These are phyloP conservation scores for Ascidia mentula DNA, from an alignment of 23 tunicate genomes.

Conservation along the genomic window DNA sequence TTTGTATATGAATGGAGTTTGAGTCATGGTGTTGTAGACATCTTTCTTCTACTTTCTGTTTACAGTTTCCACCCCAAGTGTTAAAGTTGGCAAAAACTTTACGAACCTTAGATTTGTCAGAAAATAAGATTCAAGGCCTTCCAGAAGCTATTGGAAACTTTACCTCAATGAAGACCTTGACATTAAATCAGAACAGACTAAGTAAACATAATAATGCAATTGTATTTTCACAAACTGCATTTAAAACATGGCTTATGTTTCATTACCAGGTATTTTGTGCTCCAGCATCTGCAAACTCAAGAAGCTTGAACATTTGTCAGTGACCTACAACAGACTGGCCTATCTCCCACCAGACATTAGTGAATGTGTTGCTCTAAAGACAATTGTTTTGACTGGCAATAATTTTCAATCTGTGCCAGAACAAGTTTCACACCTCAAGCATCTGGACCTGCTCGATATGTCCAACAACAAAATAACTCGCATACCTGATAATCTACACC, in stretches of 20 bases:
- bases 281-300: slow-evolving; percentile 46
- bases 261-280: slow-evolving; percentile 32
- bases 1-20: too few species aligned
- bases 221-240: background rate
- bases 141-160: slow-evolving; percentile 78
- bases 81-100: slow-evolving; percentile 33
- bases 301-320: slow-evolving; percentile 64
- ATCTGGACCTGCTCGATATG: slow-evolving; percentile 54
- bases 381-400: slow-evolving; percentile 40
- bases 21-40: too few species aligned
- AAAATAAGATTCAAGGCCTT: slow-evolving; percentile 48
- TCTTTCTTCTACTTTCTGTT: too few species aligned
- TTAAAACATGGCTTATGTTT: background rate
- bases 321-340: slow-evolving; percentile 40
- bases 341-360: slow-evolving; percentile 51
- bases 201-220: slow-evolving; percentile 21
- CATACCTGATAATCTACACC: slow-evolving; percentile 39
- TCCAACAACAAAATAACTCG: slow-evolving; percentile 45
- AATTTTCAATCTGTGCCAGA: slow-evolving; percentile 36
- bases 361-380: slow-evolving; percentile 29
- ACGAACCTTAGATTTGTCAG: slow-evolving; percentile 61
- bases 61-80: slow-evolving; percentile 62
- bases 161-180: slow-evolving; percentile 40
- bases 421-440: slow-evolving; percentile 37
- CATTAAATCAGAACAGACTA: slow-evolving; percentile 46